phyloP scores from a whole-genome alignment of 2,797 vertebrate genomes.

The Microctenopoma stevenorrisi region DNA sequence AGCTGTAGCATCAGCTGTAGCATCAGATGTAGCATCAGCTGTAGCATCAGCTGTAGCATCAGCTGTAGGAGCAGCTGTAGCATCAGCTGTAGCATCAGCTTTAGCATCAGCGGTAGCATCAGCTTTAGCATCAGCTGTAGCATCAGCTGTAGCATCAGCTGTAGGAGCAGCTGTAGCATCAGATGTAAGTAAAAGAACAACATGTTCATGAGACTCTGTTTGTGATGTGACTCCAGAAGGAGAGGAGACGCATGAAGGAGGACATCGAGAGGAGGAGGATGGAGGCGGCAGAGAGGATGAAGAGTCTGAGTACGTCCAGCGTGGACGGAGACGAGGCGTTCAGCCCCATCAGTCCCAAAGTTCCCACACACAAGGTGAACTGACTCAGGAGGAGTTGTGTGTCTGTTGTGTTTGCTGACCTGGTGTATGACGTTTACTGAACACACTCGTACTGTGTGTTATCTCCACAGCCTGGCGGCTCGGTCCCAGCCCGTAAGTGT shows the following conservation, averaged over 20 bases:
- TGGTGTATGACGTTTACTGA: neutral
- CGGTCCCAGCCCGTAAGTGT: conserved; percentile 70
- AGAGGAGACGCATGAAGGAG: conserved; percentile 83
- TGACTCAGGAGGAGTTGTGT: too few species aligned
- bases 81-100: too few species aligned
- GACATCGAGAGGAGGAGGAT: conserved; percentile 81
- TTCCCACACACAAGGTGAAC: conserved; percentile 85
- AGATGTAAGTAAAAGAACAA: too few species aligned
- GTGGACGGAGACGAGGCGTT: conserved; percentile 77
- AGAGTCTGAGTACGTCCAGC: conserved; percentile 74
- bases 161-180: too few species aligned
- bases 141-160: too few species aligned
- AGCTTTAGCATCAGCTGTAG: too few species aligned
- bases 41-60: too few species aligned
- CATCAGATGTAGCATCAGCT: too few species aligned
- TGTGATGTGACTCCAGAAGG: conserved; percentile 75
- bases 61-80: too few species aligned
- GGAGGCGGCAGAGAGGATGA: conserved; percentile 83
- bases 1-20: too few species aligned
- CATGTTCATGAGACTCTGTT: neutral
- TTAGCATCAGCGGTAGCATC: too few species aligned
- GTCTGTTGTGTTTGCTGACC: neutral
- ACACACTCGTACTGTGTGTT: conserved; percentile 37
- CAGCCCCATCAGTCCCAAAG: conserved; percentile 80
- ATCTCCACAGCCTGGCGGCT: conserved; percentile 68